These are phyloP conservation scores for Gnathonemus echidnorhynchus DNA, from an alignment of 2,113 vertebrate species.

Conservation along the genomic window DNA sequence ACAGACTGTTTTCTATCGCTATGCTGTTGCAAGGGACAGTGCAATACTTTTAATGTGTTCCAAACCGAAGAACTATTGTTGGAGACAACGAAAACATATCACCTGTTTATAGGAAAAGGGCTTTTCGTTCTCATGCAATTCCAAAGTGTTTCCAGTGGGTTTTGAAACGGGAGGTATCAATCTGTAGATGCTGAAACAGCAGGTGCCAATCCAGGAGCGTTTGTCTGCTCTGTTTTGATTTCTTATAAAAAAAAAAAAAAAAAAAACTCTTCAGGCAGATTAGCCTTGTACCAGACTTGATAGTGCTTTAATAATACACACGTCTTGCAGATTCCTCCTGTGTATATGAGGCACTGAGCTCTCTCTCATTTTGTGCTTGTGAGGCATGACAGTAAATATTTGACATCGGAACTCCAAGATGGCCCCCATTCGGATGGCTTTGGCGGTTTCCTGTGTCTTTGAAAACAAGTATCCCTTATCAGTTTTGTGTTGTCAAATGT, in stretches of 20 bases:
- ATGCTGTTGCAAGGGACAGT: conserved; percentile 35
- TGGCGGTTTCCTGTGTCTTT: neutral
- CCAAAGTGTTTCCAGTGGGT: conserved; percentile 28
- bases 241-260: neutral
- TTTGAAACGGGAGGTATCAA: conserved; percentile 22
- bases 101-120: conserved; percentile 33
- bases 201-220: conserved; percentile 18
- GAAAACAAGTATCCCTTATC: neutral
- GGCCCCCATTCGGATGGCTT: neutral
- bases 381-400: neutral
- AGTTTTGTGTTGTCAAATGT: neutral
- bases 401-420: neutral
- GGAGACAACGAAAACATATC: conserved; percentile 26
- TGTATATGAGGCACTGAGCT: conserved; percentile 3
- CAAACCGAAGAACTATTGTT: conserved; percentile 6
- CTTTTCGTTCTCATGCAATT: conserved; percentile 31
- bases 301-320: conserved; percentile 28
- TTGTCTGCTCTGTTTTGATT: conserved; percentile 25
- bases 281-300: conserved; percentile 5
- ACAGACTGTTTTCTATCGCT: conserved; percentile 33
- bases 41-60: conserved; percentile 37
- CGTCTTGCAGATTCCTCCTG: conserved; percentile 11
- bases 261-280: neutral
- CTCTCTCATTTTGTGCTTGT: conserved; percentile 3
- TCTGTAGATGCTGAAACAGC: conserved; percentile 8